phyloP scores from a whole-genome alignment of 2,113 vertebrate species.

The Ellobius talpinus region DNA sequence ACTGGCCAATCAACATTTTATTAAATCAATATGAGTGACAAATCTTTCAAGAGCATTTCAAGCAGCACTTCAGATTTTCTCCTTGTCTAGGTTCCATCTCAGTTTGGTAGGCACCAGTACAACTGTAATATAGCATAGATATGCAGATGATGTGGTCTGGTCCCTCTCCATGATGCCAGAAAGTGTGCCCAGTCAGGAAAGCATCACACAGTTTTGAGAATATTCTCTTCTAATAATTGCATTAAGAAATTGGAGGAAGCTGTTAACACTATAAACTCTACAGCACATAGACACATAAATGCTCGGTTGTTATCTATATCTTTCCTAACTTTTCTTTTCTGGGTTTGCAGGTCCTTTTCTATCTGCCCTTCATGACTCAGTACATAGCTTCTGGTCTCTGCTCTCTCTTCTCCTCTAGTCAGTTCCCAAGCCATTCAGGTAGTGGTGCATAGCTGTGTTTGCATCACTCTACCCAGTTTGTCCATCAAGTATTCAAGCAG shows the following conservation, averaged over 20 bases:
- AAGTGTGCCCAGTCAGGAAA: not conserved
- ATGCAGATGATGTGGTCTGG: not conserved
- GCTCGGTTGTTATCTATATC: not conserved
- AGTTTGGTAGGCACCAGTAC: not conserved
- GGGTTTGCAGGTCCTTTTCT: not conserved
- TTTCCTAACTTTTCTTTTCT: not conserved
- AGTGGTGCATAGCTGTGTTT: not conserved
- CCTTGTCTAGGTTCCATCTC: not conserved
- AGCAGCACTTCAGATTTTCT: not conserved
- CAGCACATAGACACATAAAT: not conserved
- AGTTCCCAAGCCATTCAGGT: rapidly evolving
- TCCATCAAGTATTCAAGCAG: not conserved
- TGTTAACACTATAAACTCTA: not conserved
- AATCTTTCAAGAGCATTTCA: no score
- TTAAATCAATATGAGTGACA: no score
- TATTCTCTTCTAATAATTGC: not conserved
- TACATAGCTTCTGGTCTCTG: not conserved
- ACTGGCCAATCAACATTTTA: no score
- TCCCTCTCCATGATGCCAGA: not conserved
- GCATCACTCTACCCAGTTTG: not conserved
- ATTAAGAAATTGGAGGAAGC: not conserved
- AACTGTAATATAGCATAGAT: not conserved
- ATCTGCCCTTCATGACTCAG: not conserved
- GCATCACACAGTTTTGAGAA: not conserved
- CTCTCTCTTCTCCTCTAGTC: not conserved